phyloP scores from a whole-genome alignment of 2,888 invertebrate genomes.

The Heliconius sara region DNA sequence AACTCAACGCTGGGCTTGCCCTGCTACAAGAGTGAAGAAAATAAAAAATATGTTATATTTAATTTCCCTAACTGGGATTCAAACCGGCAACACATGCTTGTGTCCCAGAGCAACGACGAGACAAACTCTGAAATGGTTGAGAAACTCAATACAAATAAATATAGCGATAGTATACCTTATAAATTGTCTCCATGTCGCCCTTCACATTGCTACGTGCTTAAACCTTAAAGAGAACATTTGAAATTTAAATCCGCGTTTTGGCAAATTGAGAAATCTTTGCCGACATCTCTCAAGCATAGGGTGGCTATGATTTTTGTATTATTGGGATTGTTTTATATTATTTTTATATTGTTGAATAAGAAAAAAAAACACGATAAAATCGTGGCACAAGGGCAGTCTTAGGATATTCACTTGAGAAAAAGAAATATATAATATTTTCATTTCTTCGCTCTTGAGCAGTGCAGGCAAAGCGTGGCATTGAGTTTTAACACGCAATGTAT shows the following conservation, averaged over 20 bases:
- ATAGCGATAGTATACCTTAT: neutral
- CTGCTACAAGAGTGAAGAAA: too few relatives aligned
- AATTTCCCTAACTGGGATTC: too few relatives aligned
- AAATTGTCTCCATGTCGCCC: slow-evolving; percentile 5
- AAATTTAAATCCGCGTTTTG: slow-evolving; percentile 44
- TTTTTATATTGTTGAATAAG: neutral
- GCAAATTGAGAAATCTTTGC: slow-evolving; percentile 42
- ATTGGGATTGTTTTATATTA: neutral
- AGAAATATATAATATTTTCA: too few relatives aligned
- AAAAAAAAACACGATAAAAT: too few relatives aligned
- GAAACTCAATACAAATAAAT: neutral
- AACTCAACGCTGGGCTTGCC: too few relatives aligned
- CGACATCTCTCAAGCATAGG: slow-evolving; percentile 19
- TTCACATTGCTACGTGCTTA: slow-evolving; percentile 22
- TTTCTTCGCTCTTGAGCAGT: too few relatives aligned
- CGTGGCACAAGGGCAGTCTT: too few relatives aligned
- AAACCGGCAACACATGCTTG: too few relatives aligned
- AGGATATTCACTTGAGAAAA: too few relatives aligned
- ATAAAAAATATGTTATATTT: too few relatives aligned
- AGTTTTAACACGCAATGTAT: too few relatives aligned
- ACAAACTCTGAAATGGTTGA: neutral
- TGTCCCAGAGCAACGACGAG: neutral
- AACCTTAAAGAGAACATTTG: slow-evolving; percentile 31
- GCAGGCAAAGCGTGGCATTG: too few relatives aligned
- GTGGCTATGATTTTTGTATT: neutral